Evolutionary conservation across 1,140 invertebrate genomes (phyloP).

Genomic region (Pogonognathellus flavescens): DNA sequence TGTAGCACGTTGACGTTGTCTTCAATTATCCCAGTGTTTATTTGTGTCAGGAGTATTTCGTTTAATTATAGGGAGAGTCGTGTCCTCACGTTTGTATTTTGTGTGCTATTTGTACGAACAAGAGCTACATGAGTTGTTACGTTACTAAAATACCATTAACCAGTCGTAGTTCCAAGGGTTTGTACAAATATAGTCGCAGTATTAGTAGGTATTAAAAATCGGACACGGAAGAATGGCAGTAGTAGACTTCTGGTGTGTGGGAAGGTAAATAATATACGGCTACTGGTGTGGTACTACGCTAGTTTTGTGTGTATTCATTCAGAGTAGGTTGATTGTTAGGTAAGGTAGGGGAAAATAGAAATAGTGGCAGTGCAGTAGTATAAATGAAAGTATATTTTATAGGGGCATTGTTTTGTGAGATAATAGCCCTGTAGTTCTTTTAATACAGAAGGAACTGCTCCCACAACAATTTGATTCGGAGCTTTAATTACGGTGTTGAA

Average conservation of each 20-base stretch:
- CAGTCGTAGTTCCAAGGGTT: neutral
- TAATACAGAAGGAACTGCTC: constrained; percentile 3
- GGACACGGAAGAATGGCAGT: no score
- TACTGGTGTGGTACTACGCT: neutral
- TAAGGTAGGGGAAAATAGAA: no score
- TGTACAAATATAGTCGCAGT: neutral
- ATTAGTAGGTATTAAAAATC: no score
- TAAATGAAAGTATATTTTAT: no score
- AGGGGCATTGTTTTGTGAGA: no score
- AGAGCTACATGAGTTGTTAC: neutral
- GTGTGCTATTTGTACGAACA: neutral
- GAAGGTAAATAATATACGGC: no score
- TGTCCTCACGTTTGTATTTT: constrained; percentile 10
- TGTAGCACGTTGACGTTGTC: constrained; percentile 17
- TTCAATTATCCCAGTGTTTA: constrained; percentile 34
- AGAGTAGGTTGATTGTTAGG: neutral
- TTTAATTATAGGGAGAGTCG: constrained; percentile 29
- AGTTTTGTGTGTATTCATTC: neutral
- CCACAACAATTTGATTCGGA: constrained; percentile 23
- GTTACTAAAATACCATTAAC: neutral
- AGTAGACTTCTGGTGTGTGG: no score
- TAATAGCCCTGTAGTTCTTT: neutral
- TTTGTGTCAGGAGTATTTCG: constrained; percentile 38
- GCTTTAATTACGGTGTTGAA: constrained; percentile 20
- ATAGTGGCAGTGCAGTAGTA: neutral